phyloP scores from a whole-genome alignment of 2,797 vertebrate genomes.

The Cygnus olor region DNA sequence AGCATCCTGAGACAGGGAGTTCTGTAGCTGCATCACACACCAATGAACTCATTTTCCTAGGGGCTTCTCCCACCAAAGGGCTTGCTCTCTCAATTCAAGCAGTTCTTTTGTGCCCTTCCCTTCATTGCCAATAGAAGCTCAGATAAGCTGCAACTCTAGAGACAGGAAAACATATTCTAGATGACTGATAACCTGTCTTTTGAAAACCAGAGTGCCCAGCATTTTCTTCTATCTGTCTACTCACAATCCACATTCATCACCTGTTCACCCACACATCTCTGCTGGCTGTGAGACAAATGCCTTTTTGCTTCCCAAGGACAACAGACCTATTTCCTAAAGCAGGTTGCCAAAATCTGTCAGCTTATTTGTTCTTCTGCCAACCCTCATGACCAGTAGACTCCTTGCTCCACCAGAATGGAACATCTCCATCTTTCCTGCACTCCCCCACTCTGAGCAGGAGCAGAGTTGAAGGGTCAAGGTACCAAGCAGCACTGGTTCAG shows the following conservation, averaged over 20 bases:
- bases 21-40: neutral
- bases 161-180: neutral
- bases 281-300: neutral
- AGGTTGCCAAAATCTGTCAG: neutral
- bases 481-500: neutral
- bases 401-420: neutral
- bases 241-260: neutral
- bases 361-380: neutral
- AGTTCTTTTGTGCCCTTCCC: neutral
- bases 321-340: neutral
- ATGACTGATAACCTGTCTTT: neutral
- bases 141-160: neutral
- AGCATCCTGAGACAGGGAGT: neutral
- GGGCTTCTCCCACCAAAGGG: neutral
- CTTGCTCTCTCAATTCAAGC: neutral
- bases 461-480: neutral
- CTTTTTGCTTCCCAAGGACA: neutral
- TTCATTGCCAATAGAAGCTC: neutral
- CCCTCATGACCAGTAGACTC: neutral
- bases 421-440: neutral
- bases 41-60: accelerated
- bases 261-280: neutral
- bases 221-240: neutral
- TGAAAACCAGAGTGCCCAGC: neutral
- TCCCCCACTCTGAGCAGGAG: neutral